Conservation (phyloP, 1,140 invertebrate genomes). For the Orchesella cincta region DNA sequence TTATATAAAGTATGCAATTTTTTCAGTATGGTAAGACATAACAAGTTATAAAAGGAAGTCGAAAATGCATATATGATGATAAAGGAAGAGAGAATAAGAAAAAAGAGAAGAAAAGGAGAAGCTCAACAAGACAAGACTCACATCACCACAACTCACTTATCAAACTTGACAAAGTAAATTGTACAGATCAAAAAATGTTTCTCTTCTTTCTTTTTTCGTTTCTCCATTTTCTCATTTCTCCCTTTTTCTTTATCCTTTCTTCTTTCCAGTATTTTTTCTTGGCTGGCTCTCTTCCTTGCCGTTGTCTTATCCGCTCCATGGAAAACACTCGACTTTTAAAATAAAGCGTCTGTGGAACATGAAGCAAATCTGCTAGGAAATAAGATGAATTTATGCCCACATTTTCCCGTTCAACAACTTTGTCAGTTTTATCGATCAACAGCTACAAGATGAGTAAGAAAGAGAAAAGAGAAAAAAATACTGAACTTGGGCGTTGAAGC, state of each 20-base stretch:
- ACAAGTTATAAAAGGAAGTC: too few relatives aligned
- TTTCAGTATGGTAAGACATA: too few relatives aligned
- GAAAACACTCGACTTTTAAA: neutral
- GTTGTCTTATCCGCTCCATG: constrained; percentile 6
- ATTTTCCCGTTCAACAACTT: constrained; percentile 18
- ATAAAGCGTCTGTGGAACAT: neutral
- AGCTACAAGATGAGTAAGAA: neutral
- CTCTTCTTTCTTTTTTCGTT: neutral
- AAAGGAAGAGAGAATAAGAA: neutral
- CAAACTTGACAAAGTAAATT: constrained; percentile 21
- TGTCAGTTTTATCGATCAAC: constrained; percentile 19
- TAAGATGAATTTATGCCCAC: constrained; percentile 21
- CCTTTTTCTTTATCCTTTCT: neutral
- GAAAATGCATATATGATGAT: neutral
- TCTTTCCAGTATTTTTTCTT: neutral
- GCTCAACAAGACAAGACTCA: constrained; percentile 16
- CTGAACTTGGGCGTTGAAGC: neutral
- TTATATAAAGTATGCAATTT: too few relatives aligned
- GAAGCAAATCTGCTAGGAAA: neutral
- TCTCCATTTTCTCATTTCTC: neutral
- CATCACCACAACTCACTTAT: constrained; percentile 20
- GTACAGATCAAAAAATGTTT: constrained; percentile 21
- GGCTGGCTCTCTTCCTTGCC: neutral
- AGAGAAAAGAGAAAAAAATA: neutral
- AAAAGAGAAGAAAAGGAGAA: neutral